phyloP scores from a whole-genome alignment of 2,888 invertebrate genomes.

The Dyspetes luteomarginatus region DNA sequence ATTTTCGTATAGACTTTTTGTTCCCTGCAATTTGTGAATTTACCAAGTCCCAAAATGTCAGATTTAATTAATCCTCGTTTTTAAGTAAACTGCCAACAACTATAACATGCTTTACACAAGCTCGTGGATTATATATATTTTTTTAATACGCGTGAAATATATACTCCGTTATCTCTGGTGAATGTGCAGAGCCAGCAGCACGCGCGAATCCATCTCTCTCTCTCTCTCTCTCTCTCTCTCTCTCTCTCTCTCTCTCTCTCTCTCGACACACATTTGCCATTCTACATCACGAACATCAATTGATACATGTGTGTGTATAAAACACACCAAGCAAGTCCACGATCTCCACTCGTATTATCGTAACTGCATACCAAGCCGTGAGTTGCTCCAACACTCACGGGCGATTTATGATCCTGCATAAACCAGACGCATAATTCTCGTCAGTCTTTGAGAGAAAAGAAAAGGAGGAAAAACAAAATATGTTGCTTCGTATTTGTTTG shows the following conservation, averaged over 20 bases:
- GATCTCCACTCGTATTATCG: slow-evolving; percentile 48
- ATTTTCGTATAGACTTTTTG: too few species aligned
- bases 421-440: slow-evolving; percentile 55
- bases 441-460: slow-evolving; percentile 18
- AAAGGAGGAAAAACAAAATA: slow-evolving; percentile 15
- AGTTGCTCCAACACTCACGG: slow-evolving; percentile 49
- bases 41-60: too few species aligned
- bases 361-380: slow-evolving; percentile 40
- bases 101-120: slow-evolving; percentile 7
- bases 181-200: slow-evolving; percentile 26
- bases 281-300: too few species aligned
- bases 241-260: slow-evolving; percentile 27
- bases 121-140: not conserved
- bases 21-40: too few species aligned
- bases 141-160: slow-evolving; percentile 36
- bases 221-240: too few species aligned
- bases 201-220: slow-evolving; percentile 39
- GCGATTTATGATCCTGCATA: slow-evolving; percentile 46
- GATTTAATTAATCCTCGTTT: too few species aligned
- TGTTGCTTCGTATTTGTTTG: slow-evolving; percentile 1
- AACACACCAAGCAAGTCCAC: not conserved
- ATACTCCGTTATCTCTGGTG: slow-evolving; percentile 41
- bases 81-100: slow-evolving; percentile 22
- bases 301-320: not conserved
- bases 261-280: not conserved